Conservation (phyloP, 1,140 invertebrate genomes). For the Macrobrachium rosenbergii region DNA sequence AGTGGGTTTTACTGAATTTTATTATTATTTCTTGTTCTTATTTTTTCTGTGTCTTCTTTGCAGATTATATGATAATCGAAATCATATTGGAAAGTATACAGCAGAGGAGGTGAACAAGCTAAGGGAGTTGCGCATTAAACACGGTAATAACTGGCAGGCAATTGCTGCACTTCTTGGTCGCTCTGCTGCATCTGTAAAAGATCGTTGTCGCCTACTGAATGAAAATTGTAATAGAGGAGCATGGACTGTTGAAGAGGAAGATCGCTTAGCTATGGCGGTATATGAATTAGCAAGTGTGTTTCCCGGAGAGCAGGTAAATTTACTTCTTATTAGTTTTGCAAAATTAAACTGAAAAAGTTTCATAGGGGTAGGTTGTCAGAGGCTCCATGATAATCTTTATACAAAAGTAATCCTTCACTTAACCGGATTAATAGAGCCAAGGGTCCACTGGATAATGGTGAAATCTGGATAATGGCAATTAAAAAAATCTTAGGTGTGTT, state of each 20-base stretch:
- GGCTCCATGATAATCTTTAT: too few relatives aligned
- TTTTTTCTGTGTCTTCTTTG: not conserved
- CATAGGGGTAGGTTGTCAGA: too few relatives aligned
- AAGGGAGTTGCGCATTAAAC: slow-evolving; percentile 70
- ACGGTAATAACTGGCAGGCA: slow-evolving; percentile 74
- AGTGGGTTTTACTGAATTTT: too few relatives aligned
- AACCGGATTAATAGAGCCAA: too few relatives aligned
- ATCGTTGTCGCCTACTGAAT: slow-evolving; percentile 73
- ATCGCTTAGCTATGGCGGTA: slow-evolving; percentile 71
- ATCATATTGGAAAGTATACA: slow-evolving; percentile 74
- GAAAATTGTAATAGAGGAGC: slow-evolving; percentile 73
- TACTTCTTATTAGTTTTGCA: not conserved
- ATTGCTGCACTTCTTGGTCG: slow-evolving; percentile 72
- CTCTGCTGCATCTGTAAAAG: slow-evolving; percentile 74
- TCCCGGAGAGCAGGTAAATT: slow-evolving; percentile 69
- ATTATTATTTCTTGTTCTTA: not conserved
- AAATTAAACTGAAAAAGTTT: not conserved
- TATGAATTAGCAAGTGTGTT: slow-evolving; percentile 71
- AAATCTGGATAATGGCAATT: too few relatives aligned
- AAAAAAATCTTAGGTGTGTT: too few relatives aligned
- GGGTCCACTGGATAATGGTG: too few relatives aligned
- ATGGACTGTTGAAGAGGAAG: slow-evolving; percentile 73
- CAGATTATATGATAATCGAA: slow-evolving; percentile 74
- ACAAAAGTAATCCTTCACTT: too few relatives aligned
- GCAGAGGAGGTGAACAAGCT: slow-evolving; percentile 71